Conservation (phyloP, 2,888 invertebrate genomes). For the Agrotis puta region DNA sequence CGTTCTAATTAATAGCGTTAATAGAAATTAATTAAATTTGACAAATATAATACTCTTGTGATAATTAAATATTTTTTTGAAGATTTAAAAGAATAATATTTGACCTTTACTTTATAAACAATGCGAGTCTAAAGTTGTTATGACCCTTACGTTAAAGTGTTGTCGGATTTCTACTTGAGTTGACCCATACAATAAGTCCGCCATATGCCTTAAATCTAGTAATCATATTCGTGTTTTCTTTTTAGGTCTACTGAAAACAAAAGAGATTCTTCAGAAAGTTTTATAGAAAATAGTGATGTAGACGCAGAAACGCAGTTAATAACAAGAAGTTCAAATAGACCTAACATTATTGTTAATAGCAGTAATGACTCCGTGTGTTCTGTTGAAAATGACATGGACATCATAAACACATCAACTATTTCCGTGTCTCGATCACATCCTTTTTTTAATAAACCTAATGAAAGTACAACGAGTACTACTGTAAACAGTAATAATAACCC, state of each 20-base stretch:
- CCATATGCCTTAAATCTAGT: constrained; percentile 35
- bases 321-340: constrained; percentile 44
- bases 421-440: constrained; percentile 42
- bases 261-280: constrained; percentile 45
- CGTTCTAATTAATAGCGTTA: constrained; percentile 10
- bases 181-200: constrained; percentile 24
- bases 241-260: constrained; percentile 43
- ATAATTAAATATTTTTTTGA: constrained; percentile 21
- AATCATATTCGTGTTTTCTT: constrained; percentile 37
- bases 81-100: constrained; percentile 21
- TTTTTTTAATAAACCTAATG: constrained; percentile 41
- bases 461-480: constrained; percentile 32
- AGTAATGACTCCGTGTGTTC: constrained; percentile 39
- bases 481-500: constrained; percentile 29
- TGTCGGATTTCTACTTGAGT: too few species aligned
- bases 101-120: constrained; percentile 38
- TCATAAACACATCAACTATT: constrained; percentile 42
- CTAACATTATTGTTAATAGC: constrained; percentile 43
- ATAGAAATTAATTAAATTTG: constrained; percentile 15
- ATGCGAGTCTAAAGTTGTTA: constrained; percentile 28
- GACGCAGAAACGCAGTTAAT: constrained; percentile 36
- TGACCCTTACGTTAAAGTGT: constrained; percentile 24
- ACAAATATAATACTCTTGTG: constrained; percentile 15
- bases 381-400: constrained; percentile 43
- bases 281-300: constrained; percentile 44